These are phyloP conservation scores for Ceyx melanurus DNA, from an alignment of 2,113 vertebrate species.

Conservation along the genomic window DNA sequence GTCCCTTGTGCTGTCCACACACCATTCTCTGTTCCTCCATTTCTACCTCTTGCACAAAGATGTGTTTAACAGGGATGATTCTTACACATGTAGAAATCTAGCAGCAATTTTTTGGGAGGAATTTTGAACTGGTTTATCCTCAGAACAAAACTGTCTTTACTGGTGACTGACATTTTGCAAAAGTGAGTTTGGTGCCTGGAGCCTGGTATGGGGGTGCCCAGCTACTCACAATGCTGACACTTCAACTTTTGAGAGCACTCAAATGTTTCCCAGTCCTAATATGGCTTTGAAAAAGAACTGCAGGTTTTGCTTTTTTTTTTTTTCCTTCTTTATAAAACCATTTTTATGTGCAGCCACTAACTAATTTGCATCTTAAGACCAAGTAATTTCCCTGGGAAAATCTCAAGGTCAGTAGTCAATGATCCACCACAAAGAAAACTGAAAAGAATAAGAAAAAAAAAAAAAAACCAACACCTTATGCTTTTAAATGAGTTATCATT, in stretches of 20 bases:
- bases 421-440: not conserved
- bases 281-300: not conserved
- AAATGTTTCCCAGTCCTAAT: not conserved
- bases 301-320: not conserved
- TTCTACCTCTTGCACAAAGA: not conserved
- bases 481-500: not conserved
- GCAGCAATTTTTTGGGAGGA: not conserved
- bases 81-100: not conserved
- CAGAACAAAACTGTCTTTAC: not conserved
- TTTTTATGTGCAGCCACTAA: not conserved
- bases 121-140: not conserved
- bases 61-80: not conserved
- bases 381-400: not conserved
- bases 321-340: not conserved
- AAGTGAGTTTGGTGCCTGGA: not conserved
- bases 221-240: accelerated
- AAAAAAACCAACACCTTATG: not conserved
- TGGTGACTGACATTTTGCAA: not conserved
- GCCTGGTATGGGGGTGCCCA: not conserved
- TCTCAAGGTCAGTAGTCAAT: not conserved
- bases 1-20: accelerated
- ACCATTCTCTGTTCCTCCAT: not conserved
- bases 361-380: not conserved
- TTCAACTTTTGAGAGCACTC: not conserved
- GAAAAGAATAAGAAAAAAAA: not conserved